A percentile compares a stretch with the other conserved stretches of the same genome.
Conservation (phyloP, 2,888 invertebrate genomes). For the Hymenopus coronatus region DNA sequence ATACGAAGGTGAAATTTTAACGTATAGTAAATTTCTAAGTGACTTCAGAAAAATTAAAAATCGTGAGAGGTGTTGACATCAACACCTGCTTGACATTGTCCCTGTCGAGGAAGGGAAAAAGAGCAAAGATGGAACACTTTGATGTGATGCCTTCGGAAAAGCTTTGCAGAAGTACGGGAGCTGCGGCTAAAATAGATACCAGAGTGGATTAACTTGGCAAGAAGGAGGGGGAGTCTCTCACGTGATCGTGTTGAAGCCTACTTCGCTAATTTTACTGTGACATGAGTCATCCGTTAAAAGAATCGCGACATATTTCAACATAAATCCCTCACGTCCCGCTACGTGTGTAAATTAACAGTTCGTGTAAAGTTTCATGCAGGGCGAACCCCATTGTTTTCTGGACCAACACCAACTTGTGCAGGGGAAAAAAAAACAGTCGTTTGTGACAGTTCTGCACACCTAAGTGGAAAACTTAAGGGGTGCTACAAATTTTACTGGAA, state of each 20-base stretch:
- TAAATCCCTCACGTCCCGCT: not conserved
- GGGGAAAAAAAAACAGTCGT: no score
- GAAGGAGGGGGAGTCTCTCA: not conserved
- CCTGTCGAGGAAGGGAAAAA: no score
- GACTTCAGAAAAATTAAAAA: no score
- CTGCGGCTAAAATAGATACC: slow-evolving; percentile 25
- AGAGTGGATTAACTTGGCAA: slow-evolving; percentile 23
- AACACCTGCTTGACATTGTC: no score
- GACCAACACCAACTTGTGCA: no score
- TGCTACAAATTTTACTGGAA: no score
- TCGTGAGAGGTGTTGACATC: no score
- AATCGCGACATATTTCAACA: not conserved
- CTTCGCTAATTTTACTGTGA: not conserved
- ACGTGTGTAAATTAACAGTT: not conserved
- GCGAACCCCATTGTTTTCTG: no score
- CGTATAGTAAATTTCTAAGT: no score
- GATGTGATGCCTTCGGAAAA: not conserved
- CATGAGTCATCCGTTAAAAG: not conserved
- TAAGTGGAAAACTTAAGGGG: no score
- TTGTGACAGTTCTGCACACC: no score
- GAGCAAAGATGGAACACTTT: not conserved
- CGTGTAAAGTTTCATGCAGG: not conserved
- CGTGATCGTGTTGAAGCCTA: not conserved
- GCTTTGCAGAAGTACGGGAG: not conserved
- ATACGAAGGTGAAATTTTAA: no score